Conservation (phyloP, 2,888 invertebrate genomes). For the Lomographa bimaculata region DNA sequence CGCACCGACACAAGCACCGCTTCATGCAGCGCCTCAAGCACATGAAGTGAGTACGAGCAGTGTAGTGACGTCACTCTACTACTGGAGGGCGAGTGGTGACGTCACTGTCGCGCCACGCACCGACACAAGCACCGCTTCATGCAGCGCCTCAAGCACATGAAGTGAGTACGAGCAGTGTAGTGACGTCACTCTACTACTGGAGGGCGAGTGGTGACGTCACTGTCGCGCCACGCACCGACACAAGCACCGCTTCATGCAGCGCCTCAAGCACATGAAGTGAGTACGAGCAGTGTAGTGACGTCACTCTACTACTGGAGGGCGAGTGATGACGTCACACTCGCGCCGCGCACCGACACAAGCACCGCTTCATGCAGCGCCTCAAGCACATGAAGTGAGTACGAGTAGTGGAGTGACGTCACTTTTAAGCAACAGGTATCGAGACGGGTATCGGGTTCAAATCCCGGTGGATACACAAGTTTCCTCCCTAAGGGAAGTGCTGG, state of each 20-base stretch:
- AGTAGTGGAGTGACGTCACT: no score
- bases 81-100: slow-evolving; percentile 94
- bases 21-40: slow-evolving; percentile 98
- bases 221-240: slow-evolving; percentile 91
- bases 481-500: no score
- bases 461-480: no score
- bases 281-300: no score
- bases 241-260: slow-evolving; percentile 97
- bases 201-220: slow-evolving; percentile 90
- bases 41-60: slow-evolving; percentile 93
- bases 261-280: slow-evolving; percentile 98
- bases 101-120: slow-evolving; percentile 87
- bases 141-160: slow-evolving; percentile 98
- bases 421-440: no score
- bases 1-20: slow-evolving; percentile 96
- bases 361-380: slow-evolving; percentile 97
- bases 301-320: no score
- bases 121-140: slow-evolving; percentile 98
- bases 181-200: no score
- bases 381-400: slow-evolving; percentile 96
- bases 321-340: slow-evolving; percentile 87
- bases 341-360: slow-evolving; percentile 94
- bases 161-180: slow-evolving; percentile 88
- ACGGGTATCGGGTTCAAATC: no score
- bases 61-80: no score